phyloP scores from a whole-genome alignment of 2,888 invertebrate species.

The Coenonympha glycerion region DNA sequence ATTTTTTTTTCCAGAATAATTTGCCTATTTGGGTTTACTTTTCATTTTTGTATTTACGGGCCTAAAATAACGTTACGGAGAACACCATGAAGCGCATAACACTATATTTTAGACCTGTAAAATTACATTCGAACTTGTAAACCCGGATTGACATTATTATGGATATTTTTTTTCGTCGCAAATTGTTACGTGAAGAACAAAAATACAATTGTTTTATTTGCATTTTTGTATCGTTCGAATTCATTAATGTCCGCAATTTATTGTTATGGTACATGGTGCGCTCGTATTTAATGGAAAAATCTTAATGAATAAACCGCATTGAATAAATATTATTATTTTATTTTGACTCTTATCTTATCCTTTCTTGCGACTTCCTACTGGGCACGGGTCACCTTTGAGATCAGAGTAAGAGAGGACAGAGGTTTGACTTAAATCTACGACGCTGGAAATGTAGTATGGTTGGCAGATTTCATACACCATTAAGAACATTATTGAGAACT shows the following conservation, averaged over 20 bases:
- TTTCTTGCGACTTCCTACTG: too few species aligned
- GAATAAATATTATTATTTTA: slow-evolving; percentile 38
- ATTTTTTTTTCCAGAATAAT: not conserved
- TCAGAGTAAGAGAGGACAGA: too few species aligned
- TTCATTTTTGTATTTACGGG: too few species aligned
- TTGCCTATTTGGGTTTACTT: too few species aligned
- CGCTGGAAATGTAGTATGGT: too few species aligned
- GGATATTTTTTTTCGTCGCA: not conserved
- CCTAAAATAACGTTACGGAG: not conserved
- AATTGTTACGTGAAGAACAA: not conserved
- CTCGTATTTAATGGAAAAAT: slow-evolving; percentile 67
- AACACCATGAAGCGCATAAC: too few species aligned
- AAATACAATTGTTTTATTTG: slow-evolving; percentile 1
- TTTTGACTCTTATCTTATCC: not conserved
- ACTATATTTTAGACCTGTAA: too few species aligned
- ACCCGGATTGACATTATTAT: not conserved
- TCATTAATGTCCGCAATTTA: slow-evolving; percentile 29
- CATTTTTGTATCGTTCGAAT: not conserved
- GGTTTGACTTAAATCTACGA: too few species aligned
- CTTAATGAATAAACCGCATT: slow-evolving; percentile 70
- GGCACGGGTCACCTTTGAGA: too few species aligned
- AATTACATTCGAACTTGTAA: too few species aligned
- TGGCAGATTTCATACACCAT: too few species aligned
- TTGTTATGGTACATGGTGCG: slow-evolving; percentile 71
- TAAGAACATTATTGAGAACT: too few species aligned